Conservation (phyloP, 2,888 invertebrate species). For the Acanthococcus lagerstroemiae region DNA sequence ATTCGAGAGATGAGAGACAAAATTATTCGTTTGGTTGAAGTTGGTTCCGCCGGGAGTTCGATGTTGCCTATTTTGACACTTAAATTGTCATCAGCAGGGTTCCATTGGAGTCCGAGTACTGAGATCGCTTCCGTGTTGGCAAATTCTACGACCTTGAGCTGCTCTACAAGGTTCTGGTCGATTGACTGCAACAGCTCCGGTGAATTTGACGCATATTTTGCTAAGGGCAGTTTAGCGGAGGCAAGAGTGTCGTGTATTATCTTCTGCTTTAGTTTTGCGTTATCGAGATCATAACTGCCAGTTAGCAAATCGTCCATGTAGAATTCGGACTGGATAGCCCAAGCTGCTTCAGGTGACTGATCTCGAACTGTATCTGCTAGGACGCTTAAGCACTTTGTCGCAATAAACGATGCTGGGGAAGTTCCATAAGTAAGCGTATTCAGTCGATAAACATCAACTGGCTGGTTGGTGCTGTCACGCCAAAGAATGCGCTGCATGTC, state of each 20-base stretch:
- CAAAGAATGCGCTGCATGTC: slow-evolving; percentile 40
- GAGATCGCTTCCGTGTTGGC: not conserved
- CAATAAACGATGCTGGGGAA: not conserved
- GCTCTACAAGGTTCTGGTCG: slow-evolving; percentile 7
- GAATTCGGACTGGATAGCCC: not conserved
- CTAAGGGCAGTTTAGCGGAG: not conserved
- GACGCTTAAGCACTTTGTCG: not conserved
- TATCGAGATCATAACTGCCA: not conserved
- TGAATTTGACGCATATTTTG: slow-evolving; percentile 37
- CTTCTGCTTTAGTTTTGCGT: not conserved
- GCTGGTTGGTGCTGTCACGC: slow-evolving; percentile 34
- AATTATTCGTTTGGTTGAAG: not conserved
- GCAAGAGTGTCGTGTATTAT: not conserved
- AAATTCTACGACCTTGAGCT: not conserved
- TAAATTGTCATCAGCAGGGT: slow-evolving; percentile 26
- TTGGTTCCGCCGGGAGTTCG: not conserved
- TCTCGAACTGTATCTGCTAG: not conserved
- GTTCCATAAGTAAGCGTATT: not conserved
- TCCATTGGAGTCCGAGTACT: slow-evolving; percentile 30
- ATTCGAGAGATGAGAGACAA: not conserved
- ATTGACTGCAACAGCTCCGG: not conserved
- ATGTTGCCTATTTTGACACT: not conserved
- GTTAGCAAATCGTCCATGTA: not conserved
- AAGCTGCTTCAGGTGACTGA: not conserved
- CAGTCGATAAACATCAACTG: not conserved